A percentile compares a stretch with the other conserved stretches of the same genome.
Evolutionary conservation across 2,797 vertebrate genomes (phyloP).

Genomic region (Enteromius radiatus): DNA sequence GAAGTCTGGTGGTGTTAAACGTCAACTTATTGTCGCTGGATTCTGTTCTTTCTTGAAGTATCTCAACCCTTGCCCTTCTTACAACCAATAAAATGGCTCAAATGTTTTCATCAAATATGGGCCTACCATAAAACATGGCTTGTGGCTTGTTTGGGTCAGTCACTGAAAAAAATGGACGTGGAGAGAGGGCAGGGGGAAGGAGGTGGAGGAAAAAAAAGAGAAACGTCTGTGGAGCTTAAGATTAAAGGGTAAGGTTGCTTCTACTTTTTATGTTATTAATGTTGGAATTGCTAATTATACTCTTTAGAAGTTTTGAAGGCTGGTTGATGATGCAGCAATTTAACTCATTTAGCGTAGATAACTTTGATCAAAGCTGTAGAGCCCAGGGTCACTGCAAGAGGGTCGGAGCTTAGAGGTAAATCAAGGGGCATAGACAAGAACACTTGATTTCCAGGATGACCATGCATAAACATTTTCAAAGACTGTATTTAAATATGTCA

Average conservation of each 20-base stretch:
- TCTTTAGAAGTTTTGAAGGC: constrained; percentile 71
- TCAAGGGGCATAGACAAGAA: constrained; percentile 44
- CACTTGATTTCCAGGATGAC: constrained; percentile 53
- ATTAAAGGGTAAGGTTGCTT: constrained; percentile 75
- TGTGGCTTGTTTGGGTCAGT: constrained; percentile 71
- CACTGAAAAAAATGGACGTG: constrained; percentile 50
- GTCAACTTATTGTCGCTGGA: neutral
- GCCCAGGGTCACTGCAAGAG: constrained; percentile 52
- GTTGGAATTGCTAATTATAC: constrained; percentile 74
- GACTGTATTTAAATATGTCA: constrained; percentile 55
- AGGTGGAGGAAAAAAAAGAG: constrained; percentile 63
- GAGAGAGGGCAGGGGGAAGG: constrained; percentile 54
- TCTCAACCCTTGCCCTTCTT: constrained; percentile 54
- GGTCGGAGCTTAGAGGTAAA: constrained; percentile 51
- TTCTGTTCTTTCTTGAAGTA: neutral
- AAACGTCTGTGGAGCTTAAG: constrained; percentile 63
- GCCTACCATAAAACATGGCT: constrained; percentile 60
- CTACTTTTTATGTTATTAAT: constrained; percentile 76
- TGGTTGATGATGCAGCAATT: constrained; percentile 73
- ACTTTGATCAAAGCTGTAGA: constrained; percentile 73
- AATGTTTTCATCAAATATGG: constrained; percentile 65
- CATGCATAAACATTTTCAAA: constrained; percentile 57
- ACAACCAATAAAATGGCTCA: constrained; percentile 63
- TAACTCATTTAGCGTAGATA: constrained; percentile 73
- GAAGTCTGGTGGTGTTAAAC: neutral